Evolutionary conservation across 2,888 invertebrate species (phyloP), one percentile per base, ranked within the genome.

Genomic region (Stenchaetothrips biformis): DNA sequence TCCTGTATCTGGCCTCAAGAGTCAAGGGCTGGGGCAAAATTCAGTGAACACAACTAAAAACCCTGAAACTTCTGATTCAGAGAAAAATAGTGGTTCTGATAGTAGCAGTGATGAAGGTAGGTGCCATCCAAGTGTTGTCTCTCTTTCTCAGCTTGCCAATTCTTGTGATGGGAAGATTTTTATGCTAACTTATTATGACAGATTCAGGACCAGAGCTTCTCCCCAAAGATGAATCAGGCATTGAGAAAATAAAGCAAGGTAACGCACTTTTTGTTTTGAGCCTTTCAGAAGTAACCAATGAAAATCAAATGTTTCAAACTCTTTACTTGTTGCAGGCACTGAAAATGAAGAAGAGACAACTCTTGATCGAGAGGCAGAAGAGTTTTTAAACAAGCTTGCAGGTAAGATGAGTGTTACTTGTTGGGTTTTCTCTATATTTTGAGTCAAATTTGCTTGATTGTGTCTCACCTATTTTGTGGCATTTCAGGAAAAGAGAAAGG

Each of bases 91-190:
- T 74, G 67, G 67, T 11, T 74, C 67, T 25, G 67, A 74, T 25
- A 74, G 67, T 25, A 74, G 37, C 37, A 37, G 67, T 74, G 67
- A 74, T 25, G 67, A 74, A 74, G 67, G 67, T 74, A 74, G 8
- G 11, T 21, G 25, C 21, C 9, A 7, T 8, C 25, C 25, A 11
- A 25, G 25, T 25, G 1, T 25, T 25, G 7, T 21, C 9, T 67
- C 59, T 18, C 13, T 18, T 0, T 18, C 9, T 9, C 16, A 13
- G 59, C 6, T 59, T 59, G 6, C 13, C 21, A 21, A 8, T 21
- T 37, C 4, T 37, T 37, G 37, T 37, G 37, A 37, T 37, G 37
- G 37, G 1, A 13, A 25, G 21, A 11, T 74, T 59, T 13, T 59
- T 21, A 67, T 4, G 21, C 21, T 9, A 67, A 67, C 21, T 59